A percentile compares a stretch with the other conserved stretches of the same genome.
phyloP scores from a whole-genome alignment of 2,113 vertebrate species.

The Bubalus kerabau region DNA sequence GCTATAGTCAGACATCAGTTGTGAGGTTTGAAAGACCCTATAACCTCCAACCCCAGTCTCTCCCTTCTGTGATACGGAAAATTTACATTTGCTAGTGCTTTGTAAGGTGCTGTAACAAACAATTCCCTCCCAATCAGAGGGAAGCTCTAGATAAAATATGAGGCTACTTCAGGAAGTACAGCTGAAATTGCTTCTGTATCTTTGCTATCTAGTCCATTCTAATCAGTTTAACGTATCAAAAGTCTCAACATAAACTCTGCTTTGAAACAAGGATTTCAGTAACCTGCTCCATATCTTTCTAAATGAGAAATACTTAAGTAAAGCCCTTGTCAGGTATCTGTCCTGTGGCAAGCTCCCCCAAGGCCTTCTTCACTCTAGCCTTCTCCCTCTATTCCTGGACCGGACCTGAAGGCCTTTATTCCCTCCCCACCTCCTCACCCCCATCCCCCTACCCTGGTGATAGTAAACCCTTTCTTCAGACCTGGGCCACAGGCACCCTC shows the following conservation, averaged over 20 bases:
- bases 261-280: not conserved
- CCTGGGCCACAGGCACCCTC: not conserved
- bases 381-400: not conserved
- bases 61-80: not conserved
- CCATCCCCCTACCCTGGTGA: rapidly evolving
- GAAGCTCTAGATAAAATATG: not conserved
- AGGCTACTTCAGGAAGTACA: not conserved
- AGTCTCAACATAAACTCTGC: not conserved
- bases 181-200: not conserved
- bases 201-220: not conserved
- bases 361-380: not conserved
- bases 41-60: not conserved
- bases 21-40: not conserved
- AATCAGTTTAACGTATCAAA: not conserved
- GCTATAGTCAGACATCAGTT: not conserved
- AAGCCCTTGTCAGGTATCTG: not conserved
- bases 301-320: not conserved
- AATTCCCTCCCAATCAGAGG: not conserved
- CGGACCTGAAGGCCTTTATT: not conserved
- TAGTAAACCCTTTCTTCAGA: not conserved
- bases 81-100: not conserved
- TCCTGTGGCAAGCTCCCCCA: not conserved
- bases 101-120: not conserved
- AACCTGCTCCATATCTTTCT: not conserved
- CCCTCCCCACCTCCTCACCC: not conserved